A percentile compares a stretch with the other conserved stretches of the same genome.
phyloP scores from a whole-genome alignment of 2,888 invertebrate species.

The Aleiodes testaceus region DNA sequence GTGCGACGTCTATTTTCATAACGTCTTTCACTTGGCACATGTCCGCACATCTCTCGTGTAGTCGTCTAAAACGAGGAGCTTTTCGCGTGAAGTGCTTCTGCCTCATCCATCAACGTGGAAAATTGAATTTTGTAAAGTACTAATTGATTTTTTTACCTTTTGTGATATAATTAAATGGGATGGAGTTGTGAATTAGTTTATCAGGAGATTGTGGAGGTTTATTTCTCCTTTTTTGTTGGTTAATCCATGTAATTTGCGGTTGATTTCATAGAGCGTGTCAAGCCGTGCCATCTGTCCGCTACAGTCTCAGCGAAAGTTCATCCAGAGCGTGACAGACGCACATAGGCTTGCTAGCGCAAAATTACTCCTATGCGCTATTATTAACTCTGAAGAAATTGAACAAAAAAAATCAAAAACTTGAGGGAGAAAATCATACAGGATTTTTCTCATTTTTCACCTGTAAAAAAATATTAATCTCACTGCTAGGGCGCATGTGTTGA shows the following conservation, averaged over 20 bases:
- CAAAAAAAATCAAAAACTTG: neutral
- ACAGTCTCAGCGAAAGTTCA: constrained; percentile 49
- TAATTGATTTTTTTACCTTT: neutral
- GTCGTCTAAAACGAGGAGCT: constrained; percentile 23
- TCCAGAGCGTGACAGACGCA: constrained; percentile 57
- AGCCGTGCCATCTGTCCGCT: constrained; percentile 36
- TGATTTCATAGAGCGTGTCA: constrained; percentile 24
- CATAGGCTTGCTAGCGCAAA: constrained; percentile 53
- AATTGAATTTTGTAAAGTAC: neutral
- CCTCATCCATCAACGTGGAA: neutral
- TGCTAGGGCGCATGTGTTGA: neutral
- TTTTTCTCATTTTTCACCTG: too few species aligned
- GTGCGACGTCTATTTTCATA: constrained; percentile 30
- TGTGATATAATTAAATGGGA: neutral
- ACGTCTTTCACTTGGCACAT: constrained; percentile 27
- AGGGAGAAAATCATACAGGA: too few species aligned
- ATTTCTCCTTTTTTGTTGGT: constrained; percentile 5
- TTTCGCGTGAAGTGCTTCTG: neutral
- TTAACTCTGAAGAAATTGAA: constrained; percentile 47
- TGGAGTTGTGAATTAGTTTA: constrained; percentile 11
- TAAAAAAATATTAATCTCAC: too few species aligned
- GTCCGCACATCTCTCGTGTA: constrained; percentile 22
- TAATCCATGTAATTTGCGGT: constrained; percentile 25
- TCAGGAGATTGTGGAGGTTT: constrained; percentile 9
- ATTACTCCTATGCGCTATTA: constrained; percentile 57